phyloP scores from a whole-genome alignment of 2,888 invertebrate genomes.

The Diadegma fenestrale region DNA sequence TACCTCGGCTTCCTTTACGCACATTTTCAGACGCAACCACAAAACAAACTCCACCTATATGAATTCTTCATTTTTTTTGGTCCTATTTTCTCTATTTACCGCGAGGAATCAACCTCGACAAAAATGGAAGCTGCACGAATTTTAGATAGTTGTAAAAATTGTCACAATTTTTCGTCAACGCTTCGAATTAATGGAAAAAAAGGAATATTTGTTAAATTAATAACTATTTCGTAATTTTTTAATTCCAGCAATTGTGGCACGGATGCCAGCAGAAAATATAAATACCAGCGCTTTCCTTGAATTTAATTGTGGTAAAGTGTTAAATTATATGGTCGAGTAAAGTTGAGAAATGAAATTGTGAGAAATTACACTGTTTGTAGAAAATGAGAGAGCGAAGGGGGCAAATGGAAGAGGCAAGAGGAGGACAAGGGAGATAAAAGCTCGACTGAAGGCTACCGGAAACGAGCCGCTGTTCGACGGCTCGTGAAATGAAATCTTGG shows the following conservation, averaged over 20 bases:
- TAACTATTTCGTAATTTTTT: not conserved
- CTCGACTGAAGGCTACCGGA: slow-evolving; percentile 57
- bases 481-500: slow-evolving; percentile 81
- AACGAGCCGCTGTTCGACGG: slow-evolving; percentile 78
- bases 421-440: slow-evolving; percentile 32
- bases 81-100: not conserved
- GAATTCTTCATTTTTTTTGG: not conserved
- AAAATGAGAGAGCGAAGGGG: slow-evolving; percentile 13
- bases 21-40: slow-evolving; percentile 42
- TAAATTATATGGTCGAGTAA: not conserved
- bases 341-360: slow-evolving; percentile 13
- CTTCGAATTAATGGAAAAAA: no score
- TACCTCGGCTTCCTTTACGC: slow-evolving; percentile 72
- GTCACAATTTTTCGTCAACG: no score
- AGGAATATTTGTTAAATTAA: no score
- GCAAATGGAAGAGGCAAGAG: not conserved
- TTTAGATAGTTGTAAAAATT: no score
- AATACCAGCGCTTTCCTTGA: not conserved
- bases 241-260: not conserved
- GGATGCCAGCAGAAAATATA: not conserved
- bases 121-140: no score
- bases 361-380: slow-evolving; percentile 13
- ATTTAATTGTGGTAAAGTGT: slow-evolving; percentile 6
- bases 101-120: no score
- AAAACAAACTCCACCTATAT: slow-evolving; percentile 13